A percentile compares a stretch with the other conserved stretches of the same genome.
Conservation (phyloP, 1,140 invertebrate genomes). For the Gryon sp. region DNA sequence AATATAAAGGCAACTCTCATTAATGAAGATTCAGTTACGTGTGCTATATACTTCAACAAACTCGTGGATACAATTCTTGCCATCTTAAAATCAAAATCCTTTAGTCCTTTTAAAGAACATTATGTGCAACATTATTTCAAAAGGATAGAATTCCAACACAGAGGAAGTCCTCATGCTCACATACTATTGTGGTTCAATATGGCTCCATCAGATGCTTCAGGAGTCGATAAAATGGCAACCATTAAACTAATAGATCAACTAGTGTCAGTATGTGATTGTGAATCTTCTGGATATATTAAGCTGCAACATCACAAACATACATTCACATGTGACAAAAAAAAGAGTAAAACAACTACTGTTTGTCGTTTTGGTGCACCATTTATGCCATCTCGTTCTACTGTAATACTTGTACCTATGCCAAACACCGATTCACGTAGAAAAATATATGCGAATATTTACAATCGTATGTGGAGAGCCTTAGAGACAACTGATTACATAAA, state of each 20-base stretch:
- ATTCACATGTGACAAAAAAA: conserved; percentile 70
- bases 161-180: conserved; percentile 70
- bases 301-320: conserved; percentile 71
- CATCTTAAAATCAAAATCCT: conserved; percentile 30
- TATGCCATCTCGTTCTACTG: conserved; percentile 28
- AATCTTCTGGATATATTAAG: too few relatives aligned
- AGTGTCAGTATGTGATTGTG: too few relatives aligned
- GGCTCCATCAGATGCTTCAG: conserved; percentile 40
- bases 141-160: conserved; percentile 71
- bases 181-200: conserved; percentile 67
- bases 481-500: neutral
- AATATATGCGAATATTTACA: neutral
- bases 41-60: conserved; percentile 75
- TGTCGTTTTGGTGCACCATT: conserved; percentile 68
- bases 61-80: conserved; percentile 49
- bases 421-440: neutral
- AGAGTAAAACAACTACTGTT: conserved; percentile 64
- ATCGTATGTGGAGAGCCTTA: too few relatives aligned
- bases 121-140: conserved; percentile 58
- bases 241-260: neutral
- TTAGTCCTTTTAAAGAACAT: conserved; percentile 60
- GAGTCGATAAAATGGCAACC: conserved; percentile 39
- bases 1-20: too few relatives aligned
- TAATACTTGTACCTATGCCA: neutral
- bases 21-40: conserved; percentile 76